These are phyloP conservation scores for Pseudomyrmex sp. DNA, from an alignment of 1,140 invertebrate species.

Conservation along the genomic window DNA sequence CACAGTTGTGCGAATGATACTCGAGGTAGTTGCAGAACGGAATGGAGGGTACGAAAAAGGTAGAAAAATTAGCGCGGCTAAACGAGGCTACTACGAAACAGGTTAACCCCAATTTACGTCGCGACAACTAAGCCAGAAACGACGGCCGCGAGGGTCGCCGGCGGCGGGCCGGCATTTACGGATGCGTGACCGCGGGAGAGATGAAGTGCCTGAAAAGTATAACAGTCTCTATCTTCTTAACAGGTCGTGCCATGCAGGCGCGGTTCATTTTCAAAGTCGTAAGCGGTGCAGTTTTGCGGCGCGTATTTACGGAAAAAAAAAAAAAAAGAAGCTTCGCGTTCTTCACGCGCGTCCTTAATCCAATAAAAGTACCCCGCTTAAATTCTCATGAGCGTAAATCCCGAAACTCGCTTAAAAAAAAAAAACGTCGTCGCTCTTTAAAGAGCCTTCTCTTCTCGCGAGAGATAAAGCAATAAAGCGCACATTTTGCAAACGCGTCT, in stretches of 20 bases:
- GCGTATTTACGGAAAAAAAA: conserved; percentile 23
- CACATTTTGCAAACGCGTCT: neutral
- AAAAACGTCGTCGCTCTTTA: too few relatives aligned
- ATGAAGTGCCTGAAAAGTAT: conserved; percentile 28
- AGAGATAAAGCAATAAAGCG: too few relatives aligned
- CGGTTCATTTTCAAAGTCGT: conserved; percentile 57
- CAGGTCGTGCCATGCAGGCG: neutral
- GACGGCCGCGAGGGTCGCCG: conserved; percentile 34
- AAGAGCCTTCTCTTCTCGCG: neutral
- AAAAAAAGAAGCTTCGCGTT: neutral
- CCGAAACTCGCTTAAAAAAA: neutral
- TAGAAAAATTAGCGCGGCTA: conserved; percentile 46
- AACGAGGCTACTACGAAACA: conserved; percentile 31
- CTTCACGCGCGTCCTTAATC: conserved; percentile 31
- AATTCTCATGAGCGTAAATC: conserved; percentile 61
- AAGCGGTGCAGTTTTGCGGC: conserved; percentile 42
- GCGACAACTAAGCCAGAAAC: conserved; percentile 32
- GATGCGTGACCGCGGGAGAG: conserved; percentile 34
- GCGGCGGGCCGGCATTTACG: conserved; percentile 30
- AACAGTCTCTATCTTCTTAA: conserved; percentile 39
- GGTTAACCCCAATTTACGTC: conserved; percentile 37
- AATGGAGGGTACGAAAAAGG: conserved; percentile 12
- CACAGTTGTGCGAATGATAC: neutral
- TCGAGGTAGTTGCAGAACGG: neutral
- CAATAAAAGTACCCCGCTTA: conserved; percentile 36